Evolutionary conservation across 2,888 invertebrate genomes (phyloP).

Genomic region (Pycnomerus fuliginosus): DNA sequence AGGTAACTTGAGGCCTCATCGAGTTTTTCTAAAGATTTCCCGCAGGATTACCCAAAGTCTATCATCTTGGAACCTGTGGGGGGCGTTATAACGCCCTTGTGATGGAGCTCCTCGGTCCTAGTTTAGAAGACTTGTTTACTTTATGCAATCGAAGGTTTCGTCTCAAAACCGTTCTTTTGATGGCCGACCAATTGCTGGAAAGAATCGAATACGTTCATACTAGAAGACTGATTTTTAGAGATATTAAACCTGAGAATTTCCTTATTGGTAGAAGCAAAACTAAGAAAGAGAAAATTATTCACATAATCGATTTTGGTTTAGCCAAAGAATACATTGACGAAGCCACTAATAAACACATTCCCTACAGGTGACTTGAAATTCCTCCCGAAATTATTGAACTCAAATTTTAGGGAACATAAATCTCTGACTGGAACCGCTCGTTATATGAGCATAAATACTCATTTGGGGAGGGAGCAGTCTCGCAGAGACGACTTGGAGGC

Average conservation of each 20-base stretch:
- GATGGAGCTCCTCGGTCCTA: slow-evolving; percentile 71
- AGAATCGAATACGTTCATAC: slow-evolving; percentile 99
- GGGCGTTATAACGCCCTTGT: slow-evolving; percentile 72
- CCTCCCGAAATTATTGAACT: background rate
- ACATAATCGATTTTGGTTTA: slow-evolving; percentile 99
- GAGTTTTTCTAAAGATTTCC: slow-evolving; percentile 3
- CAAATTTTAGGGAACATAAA: slow-evolving; percentile 88
- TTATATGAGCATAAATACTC: slow-evolving; percentile 99
- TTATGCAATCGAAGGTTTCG: slow-evolving; percentile 70
- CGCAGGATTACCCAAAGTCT: slow-evolving; percentile 71
- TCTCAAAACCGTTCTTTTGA: slow-evolving; percentile 71
- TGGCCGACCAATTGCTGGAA: slow-evolving; percentile 74
- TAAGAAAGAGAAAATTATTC: slow-evolving; percentile 97
- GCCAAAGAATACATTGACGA: slow-evolving; percentile 99
- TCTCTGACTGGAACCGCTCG: slow-evolving; percentile 99
- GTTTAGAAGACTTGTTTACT: slow-evolving; percentile 72
- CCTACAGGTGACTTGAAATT: slow-evolving; percentile 62
- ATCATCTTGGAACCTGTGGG: slow-evolving; percentile 73
- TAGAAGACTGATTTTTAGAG: slow-evolving; percentile 97
- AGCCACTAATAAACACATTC: slow-evolving; percentile 99
- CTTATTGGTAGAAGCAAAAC: slow-evolving; percentile 97
- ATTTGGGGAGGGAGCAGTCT: slow-evolving; percentile 99
- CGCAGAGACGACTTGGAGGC: slow-evolving; percentile 99
- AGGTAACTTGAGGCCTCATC: slow-evolving; percentile 55
- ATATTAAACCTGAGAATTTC: slow-evolving; percentile 99